Conservation (phyloP, 2,888 invertebrate genomes). For the Thymelicus acteon region DNA sequence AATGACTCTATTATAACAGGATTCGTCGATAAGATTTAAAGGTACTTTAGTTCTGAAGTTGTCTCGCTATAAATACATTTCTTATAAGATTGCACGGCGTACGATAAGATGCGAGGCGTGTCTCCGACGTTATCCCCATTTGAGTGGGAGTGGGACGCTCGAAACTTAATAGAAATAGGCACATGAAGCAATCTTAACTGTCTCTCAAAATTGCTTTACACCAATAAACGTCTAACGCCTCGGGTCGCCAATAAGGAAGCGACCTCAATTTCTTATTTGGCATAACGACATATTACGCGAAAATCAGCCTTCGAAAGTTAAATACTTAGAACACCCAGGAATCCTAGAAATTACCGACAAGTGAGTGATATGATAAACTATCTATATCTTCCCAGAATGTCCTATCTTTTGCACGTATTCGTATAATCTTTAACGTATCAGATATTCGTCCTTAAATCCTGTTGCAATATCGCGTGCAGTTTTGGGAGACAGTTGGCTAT, state of each 20-base stretch:
- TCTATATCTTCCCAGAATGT: conserved; percentile 18
- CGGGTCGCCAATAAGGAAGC: conserved; percentile 30
- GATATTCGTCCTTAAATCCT: neutral
- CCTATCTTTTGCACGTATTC: conserved; percentile 10
- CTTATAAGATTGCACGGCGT: conserved; percentile 23
- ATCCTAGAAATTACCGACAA: conserved; percentile 14
- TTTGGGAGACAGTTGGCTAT: conserved; percentile 8
- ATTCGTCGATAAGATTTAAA: conserved; percentile 22
- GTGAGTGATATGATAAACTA: conserved; percentile 21
- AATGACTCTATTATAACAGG: neutral
- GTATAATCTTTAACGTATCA: conserved; percentile 12
- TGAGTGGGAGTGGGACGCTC: conserved; percentile 27
- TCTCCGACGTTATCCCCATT: conserved; percentile 13
- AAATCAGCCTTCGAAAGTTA: neutral
- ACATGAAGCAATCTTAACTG: conserved; percentile 6
- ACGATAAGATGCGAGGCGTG: conserved; percentile 11
- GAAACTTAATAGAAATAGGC: conserved; percentile 19
- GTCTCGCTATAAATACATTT: conserved; percentile 23
- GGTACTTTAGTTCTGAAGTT: conserved; percentile 22
- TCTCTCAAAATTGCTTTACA: conserved; percentile 33
- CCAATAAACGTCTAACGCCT: conserved; percentile 25
- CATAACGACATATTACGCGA: conserved; percentile 5
- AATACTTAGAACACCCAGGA: neutral
- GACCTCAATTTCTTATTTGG: conserved; percentile 27
- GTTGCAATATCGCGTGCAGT: conserved; percentile 10